A percentile compares a stretch with the other conserved stretches of the same genome.
Conservation (phyloP, 2,113 vertebrate species). For the Egretta garzetta region DNA sequence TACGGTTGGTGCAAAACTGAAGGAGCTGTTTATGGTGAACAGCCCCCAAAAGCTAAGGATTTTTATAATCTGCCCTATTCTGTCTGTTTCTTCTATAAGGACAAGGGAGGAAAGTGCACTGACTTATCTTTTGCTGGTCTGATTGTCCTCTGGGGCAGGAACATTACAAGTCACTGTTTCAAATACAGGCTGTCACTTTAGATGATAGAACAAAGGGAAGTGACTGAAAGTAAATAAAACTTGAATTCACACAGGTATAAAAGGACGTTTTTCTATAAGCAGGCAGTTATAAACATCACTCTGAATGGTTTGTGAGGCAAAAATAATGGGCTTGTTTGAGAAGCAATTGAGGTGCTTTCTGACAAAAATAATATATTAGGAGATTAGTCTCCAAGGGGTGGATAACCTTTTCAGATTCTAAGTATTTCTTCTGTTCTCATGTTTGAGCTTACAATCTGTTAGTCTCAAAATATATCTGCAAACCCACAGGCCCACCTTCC, state of each 20-base stretch:
- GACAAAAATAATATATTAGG: slow-evolving; percentile 70
- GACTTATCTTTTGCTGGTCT: slow-evolving; percentile 3
- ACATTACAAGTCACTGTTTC: slow-evolving; percentile 12
- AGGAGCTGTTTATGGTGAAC: not conserved
- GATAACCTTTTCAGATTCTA: slow-evolving; percentile 70
- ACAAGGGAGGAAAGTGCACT: not conserved
- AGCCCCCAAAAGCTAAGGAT: not conserved
- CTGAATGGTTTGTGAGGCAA: slow-evolving; percentile 60
- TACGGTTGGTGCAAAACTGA: not conserved
- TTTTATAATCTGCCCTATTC: not conserved
- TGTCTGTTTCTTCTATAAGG: not conserved
- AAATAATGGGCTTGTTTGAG: slow-evolving; percentile 64
- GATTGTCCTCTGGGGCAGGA: not conserved
- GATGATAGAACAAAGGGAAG: slow-evolving; percentile 38
- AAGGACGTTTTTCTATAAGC: slow-evolving; percentile 54
- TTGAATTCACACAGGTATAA: slow-evolving; percentile 54
- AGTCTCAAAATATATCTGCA: slow-evolving; percentile 71
- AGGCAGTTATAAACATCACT: slow-evolving; percentile 68
- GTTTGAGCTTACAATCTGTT: slow-evolving; percentile 65
- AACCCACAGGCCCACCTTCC: slow-evolving; percentile 63
- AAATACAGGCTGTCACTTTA: slow-evolving; percentile 32
- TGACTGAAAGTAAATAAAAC: slow-evolving; percentile 58
- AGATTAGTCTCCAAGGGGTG: slow-evolving; percentile 71
- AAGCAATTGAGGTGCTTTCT: slow-evolving; percentile 69
- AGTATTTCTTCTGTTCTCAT: slow-evolving; percentile 65